Evolutionary conservation across 2,888 invertebrate species (phyloP).

Genomic region (Eristalis pertinax): DNA sequence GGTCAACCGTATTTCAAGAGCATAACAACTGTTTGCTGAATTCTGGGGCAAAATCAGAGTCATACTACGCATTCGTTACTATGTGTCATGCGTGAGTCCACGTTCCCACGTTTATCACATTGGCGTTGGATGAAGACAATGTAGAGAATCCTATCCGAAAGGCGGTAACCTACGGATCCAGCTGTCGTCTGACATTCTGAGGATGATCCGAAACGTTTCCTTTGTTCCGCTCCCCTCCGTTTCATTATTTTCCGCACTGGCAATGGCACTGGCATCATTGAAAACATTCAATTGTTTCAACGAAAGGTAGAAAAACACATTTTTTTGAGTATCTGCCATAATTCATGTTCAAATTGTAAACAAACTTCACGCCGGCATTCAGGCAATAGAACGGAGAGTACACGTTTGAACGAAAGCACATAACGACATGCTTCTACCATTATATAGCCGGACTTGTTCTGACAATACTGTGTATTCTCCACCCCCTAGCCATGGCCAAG

Average conservation of each 20-base stretch:
- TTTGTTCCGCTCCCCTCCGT: neutral
- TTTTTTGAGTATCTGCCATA: conserved; percentile 3
- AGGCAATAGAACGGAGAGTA: conserved; percentile 28
- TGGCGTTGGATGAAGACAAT: no score
- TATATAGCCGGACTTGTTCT: conserved; percentile 20
- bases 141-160: neutral
- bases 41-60: neutral
- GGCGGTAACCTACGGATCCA: neutral
- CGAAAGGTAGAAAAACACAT: neutral
- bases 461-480: conserved; percentile 6
- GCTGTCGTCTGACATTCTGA: neutral
- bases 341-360: conserved; percentile 13
- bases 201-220: neutral
- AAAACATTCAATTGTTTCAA: neutral
- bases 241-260: neutral
- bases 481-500: conserved; percentile 4
- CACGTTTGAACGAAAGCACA: conserved; percentile 21
- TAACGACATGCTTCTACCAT: conserved; percentile 20
- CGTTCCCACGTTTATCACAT: neutral
- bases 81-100: neutral
- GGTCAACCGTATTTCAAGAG: neutral
- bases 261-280: neutral
- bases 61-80: neutral
- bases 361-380: neutral
- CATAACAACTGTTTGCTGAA: neutral